Base-by-base conservation (phyloP, 2,113 vertebrate species). In the Bufo bufo region DNA sequence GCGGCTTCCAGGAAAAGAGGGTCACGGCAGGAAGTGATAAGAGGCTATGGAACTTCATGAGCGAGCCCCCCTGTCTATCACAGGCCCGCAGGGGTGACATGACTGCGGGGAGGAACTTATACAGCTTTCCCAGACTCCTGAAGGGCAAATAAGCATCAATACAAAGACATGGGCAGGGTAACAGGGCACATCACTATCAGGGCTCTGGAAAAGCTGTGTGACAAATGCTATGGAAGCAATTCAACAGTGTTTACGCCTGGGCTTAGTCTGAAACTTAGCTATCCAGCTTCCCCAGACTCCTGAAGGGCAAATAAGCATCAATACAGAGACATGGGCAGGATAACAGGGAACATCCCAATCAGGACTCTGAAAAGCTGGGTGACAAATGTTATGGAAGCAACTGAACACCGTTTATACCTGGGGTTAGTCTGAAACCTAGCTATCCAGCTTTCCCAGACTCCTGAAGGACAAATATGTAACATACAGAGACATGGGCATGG, bases 1-100 rank as follows among this genome's bases (percentile, higher is more conserved):
- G 47, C 47, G 52, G 85, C 77, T 20, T 23, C 20, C 11, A 71
- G 63, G 33, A 72, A 87, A 81, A 33, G 81, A 23, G 17, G 59
- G 77, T 54, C 69, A 72, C 1, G 8, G 69, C 2, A 75, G 47
- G 72, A 49, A 47, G 9, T 49, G 71, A 74, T 8, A 43, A 23
- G 3, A n/a, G 43, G 14, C 2, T 71, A 12, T 13, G 69, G 12
- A 14, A 43, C 13, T 20, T 13, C 23, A 13, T 33, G 19, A 71
- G 23, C 5, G 23, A 20, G 19, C 23, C 10, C 2, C 13, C 6
- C 43, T 74, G 71, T 74, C 71, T 7, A 74, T 47, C 71, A 74
- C 71, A 47, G 3, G 6, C 33, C 33, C 33, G 33, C 33, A 33
- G 33, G 33, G 33, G 14, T 12, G 1, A 72, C 69, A 72, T 3